Percentiles rank a stretch among this genome's conserved stretches.
These are phyloP conservation scores for Ceriagrion tenellum DNA, from an alignment of 2,888 invertebrate species.

Conservation along the genomic window DNA sequence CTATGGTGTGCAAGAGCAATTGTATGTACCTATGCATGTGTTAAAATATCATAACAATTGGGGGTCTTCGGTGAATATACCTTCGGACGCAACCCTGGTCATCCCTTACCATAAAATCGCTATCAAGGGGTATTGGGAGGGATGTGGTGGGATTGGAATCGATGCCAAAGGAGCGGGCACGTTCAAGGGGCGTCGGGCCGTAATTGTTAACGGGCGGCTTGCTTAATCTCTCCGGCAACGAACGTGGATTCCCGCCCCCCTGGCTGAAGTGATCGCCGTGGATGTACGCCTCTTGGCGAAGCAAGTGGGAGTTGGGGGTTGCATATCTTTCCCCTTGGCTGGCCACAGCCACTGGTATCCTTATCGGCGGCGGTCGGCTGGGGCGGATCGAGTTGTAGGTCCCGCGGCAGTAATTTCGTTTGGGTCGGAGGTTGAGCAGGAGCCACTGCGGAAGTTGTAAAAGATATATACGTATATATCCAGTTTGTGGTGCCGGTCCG, in stretches of 20 bases:
- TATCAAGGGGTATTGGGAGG: no score
- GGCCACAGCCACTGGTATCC: neutral
- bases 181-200: neutral
- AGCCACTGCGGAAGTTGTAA: neutral
- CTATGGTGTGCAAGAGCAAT: no score
- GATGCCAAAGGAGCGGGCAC: neutral
- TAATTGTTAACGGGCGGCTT: neutral
- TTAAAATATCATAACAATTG: no score
- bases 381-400: neutral
- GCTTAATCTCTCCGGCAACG: neutral
- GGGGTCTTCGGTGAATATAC: no score
- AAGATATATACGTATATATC: neutral
- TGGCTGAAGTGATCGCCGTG: neutral
- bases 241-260: neutral
- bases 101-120: no score
- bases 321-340: neutral
- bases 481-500: neutral
- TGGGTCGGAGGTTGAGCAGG: slow-evolving; percentile 6
- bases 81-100: neutral
- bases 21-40: no score
- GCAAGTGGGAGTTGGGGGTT: neutral
- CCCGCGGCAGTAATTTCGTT: neutral
- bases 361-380: neutral
- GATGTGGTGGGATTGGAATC: no score
- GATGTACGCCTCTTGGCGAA: neutral